phyloP scores from a whole-genome alignment of 2,888 invertebrate genomes.

The Megastigmus dorsalis region DNA sequence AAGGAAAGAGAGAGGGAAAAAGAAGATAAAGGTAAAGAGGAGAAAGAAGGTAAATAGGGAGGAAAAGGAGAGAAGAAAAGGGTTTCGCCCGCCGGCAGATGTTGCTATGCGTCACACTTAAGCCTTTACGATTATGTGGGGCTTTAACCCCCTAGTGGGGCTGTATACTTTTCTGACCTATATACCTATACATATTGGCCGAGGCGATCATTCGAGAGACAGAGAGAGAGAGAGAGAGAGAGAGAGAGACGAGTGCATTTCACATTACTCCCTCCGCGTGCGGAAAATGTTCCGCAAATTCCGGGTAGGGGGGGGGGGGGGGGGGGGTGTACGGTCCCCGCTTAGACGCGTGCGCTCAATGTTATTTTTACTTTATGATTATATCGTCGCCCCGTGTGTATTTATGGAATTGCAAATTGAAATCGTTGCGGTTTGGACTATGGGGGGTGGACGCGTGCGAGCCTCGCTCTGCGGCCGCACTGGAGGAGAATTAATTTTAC shows the following conservation, averaged over 20 bases:
- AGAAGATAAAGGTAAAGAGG: background rate
- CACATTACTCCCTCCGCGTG: background rate
- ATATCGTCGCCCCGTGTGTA: background rate
- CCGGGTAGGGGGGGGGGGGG: background rate
- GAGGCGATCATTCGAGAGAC: slow-evolving; percentile 6
- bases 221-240: background rate
- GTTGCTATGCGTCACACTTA: slow-evolving; percentile 41
- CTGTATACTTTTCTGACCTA: background rate
- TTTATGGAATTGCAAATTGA: too few relatives aligned
- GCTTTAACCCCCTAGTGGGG: background rate
- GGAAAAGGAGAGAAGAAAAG: background rate
- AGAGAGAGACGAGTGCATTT: background rate
- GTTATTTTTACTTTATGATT: slow-evolving; percentile 19
- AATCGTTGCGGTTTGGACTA: too few relatives aligned
- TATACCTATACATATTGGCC: background rate
- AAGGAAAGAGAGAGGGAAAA: background rate
- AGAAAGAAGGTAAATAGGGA: background rate
- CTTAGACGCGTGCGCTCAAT: slow-evolving; percentile 7
- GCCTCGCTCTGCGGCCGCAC: too few relatives aligned
- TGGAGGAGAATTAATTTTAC: slow-evolving; percentile 26
- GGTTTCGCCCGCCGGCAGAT: slow-evolving; percentile 15
- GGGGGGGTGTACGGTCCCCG: background rate
- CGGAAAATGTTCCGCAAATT: background rate
- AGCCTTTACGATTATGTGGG: slow-evolving; percentile 33
- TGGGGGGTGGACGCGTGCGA: too few relatives aligned